Evolutionary conservation across 2,888 invertebrate genomes (phyloP).

Genomic region (Athalia circularis): DNA sequence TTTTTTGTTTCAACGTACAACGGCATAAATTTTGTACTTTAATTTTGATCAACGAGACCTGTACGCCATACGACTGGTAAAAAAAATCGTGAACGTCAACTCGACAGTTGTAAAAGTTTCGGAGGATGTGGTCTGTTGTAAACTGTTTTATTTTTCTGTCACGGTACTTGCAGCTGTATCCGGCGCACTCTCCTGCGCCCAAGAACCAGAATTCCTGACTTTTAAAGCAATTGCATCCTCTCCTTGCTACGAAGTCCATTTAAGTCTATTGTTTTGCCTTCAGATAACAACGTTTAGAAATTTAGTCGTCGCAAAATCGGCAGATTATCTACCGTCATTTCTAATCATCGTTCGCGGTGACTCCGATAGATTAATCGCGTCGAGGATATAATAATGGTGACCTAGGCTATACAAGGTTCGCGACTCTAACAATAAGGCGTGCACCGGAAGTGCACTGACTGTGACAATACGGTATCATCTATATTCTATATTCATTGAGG

Average conservation of each 20-base stretch:
- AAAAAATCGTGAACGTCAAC: not conserved
- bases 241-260: not conserved
- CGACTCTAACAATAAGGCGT: conserved; percentile 20
- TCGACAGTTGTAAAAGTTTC: not conserved
- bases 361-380: conserved; percentile 10
- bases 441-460: conserved; percentile 38
- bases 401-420: conserved; percentile 39
- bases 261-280: not conserved
- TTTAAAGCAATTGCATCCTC: conserved; percentile 33
- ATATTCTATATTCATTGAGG: conserved; percentile 28
- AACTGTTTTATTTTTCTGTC: conserved; percentile 60
- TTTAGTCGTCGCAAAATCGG: not conserved
- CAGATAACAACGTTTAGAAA: not conserved
- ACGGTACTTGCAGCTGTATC: conserved; percentile 67
- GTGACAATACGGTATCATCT: conserved; percentile 30
- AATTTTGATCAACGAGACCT: not conserved
- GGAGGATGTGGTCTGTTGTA: conserved; percentile 35
- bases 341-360: not conserved
- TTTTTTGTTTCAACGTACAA: not conserved
- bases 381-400: not conserved
- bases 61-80: not conserved
- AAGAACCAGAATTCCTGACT: conserved; percentile 44
- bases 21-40: no score
- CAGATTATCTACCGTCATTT: no score
- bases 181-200: conserved; percentile 60